Evolutionary conservation across 2,113 vertebrate species (phyloP), one percentile per base, ranked within the genome.

Genomic region (Meles meles): DNA sequence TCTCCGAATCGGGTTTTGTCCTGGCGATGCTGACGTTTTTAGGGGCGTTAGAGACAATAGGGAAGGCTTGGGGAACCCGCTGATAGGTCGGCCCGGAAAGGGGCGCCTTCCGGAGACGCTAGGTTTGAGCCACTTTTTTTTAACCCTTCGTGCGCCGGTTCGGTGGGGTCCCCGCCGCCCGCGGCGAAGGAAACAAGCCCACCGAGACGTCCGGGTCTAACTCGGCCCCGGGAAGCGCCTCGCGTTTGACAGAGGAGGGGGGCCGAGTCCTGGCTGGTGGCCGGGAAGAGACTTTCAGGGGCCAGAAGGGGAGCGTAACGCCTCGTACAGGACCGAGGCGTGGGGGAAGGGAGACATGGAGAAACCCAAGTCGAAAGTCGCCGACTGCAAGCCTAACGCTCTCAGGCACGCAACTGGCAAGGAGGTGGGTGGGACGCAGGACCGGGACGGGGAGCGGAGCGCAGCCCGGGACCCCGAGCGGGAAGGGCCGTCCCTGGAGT

Each of bases 81-180:
- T 37, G 84, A 90, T 71, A 79, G 63, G 59, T 85, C 49, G 4
- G 71, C 49, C 7, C 0, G 52, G 71, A 77, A 87, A 80, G 59
- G 94, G 96, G 94, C 52, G 57, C 96, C 95, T 98, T 94, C 67
- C 21, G 88, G 88, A 94, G 80, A 96, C 63, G 47, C 92, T 85
- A 85, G 29, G 25, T 86, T 13, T 10, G 69, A 90, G 90, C 52
- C 90, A 63, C 93, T 92, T 85, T 90, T 79, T 86, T 97, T 98
- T 97, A 98, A 97, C 98, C 69, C 96, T 96, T 97, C 49, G 7
- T 44, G 94, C 52, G 21, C 94, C 88, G 5, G 82, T 14, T 55
- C 49, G 29, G 44, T 29, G 42, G 65, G 55, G 39, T 82, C 49
- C 87, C 44, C 9, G 57, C 69, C 86, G 20, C 27, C 74, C 9